These are phyloP conservation scores for Hapalemur alaotrensis DNA, from an alignment of 2,797 vertebrate species.

Conservation along the genomic window DNA sequence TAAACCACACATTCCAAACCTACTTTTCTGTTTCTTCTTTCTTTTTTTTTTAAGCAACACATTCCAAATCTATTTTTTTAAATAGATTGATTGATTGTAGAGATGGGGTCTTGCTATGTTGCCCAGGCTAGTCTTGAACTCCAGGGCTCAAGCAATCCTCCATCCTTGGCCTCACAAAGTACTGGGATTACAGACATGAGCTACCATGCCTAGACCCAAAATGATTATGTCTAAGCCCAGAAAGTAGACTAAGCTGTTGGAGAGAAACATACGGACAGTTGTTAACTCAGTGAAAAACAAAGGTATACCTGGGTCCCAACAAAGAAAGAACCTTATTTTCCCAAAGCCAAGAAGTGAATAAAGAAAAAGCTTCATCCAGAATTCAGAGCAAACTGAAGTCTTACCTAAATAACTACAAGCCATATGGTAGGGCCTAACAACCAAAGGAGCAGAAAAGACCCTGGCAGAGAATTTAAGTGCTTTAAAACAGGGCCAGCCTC, in stretches of 20 bases:
- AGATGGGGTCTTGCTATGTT: neutral
- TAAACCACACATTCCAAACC: too few relatives aligned
- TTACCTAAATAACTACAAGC: neutral
- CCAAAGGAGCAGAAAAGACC: neutral
- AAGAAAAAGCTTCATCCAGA: constrained; percentile 5
- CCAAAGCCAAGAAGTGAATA: constrained; percentile 7
- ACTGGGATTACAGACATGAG: neutral
- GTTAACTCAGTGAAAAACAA: neutral
- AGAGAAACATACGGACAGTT: neutral
- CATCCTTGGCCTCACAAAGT: neutral
- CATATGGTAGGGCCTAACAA: neutral
- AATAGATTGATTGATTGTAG: too few relatives aligned
- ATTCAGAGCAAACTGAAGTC: neutral
- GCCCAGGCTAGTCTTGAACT: neutral
- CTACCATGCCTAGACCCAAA: neutral
- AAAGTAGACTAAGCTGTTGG: neutral
- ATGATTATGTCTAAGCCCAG: neutral
- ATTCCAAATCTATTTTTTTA: too few relatives aligned
- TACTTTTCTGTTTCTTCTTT: too few relatives aligned
- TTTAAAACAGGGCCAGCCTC: neutral
- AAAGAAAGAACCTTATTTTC: constrained; percentile 15
- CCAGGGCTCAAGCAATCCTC: neutral
- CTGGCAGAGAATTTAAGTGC: neutral
- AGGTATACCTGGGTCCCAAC: neutral
- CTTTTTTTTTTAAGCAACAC: too few relatives aligned